Evolutionary conservation across 1,140 invertebrate genomes (phyloP).

Genomic region (Hyposmocoma kahamanoa): DNA sequence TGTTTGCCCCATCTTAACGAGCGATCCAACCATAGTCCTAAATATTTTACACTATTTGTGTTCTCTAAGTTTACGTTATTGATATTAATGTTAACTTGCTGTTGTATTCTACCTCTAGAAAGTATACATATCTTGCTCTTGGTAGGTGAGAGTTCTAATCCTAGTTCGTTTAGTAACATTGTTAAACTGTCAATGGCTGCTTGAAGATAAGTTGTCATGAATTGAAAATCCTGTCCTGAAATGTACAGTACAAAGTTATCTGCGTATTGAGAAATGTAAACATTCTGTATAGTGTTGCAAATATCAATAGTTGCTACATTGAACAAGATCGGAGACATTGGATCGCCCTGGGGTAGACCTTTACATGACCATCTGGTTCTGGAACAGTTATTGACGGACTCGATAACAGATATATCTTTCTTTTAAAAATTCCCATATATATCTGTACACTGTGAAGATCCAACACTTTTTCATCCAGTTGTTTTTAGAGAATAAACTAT

Average conservation of each 20-base stretch:
- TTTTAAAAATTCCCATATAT: constrained; percentile 12
- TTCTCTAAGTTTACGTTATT: too few species aligned
- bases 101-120: too few species aligned
- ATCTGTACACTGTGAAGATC: not conserved
- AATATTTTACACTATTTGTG: too few species aligned
- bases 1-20: too few species aligned
- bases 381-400: not conserved
- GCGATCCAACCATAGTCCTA: too few species aligned
- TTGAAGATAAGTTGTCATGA: constrained; percentile 9
- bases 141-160: too few species aligned
- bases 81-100: too few species aligned
- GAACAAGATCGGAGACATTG: constrained; percentile 23
- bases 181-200: constrained; percentile 4
- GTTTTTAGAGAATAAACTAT: constrained; percentile 1
- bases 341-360: constrained; percentile 24
- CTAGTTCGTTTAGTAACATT: not conserved
- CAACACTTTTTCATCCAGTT: not conserved
- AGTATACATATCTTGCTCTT: too few species aligned
- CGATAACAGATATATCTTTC: constrained; percentile 11
- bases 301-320: constrained; percentile 17
- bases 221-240: constrained; percentile 2
- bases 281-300: constrained; percentile 8
- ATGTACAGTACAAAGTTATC: constrained; percentile 20
- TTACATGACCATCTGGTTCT: constrained; percentile 11
- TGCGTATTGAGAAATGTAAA: constrained; percentile 16